phyloP scores from a whole-genome alignment of 2,113 vertebrate genomes.

The Paratilapia polleni region DNA sequence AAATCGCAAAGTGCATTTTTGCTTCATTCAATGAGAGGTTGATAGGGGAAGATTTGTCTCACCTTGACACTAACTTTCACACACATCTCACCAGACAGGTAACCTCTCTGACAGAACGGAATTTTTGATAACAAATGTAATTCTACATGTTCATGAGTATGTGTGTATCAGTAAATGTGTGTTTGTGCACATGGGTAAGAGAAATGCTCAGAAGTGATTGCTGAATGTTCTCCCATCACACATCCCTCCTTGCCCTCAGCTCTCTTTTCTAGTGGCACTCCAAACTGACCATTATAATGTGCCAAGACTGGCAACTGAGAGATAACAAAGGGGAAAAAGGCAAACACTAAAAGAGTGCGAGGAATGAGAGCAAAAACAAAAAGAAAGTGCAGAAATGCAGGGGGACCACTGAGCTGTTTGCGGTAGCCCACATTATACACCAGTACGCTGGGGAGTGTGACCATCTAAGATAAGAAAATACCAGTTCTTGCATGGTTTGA shows the following conservation, averaged over 20 bases:
- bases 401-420: neutral
- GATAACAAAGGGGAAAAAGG: neutral
- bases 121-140: slow-evolving; percentile 8
- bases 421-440: neutral
- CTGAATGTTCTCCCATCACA: slow-evolving; percentile 11
- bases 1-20: slow-evolving; percentile 32
- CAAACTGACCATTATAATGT: slow-evolving; percentile 40
- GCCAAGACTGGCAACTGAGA: slow-evolving; percentile 8
- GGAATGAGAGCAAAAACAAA: neutral
- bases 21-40: slow-evolving; percentile 7
- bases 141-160: neutral
- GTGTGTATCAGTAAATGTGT: neutral
- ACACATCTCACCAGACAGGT: slow-evolving; percentile 27
- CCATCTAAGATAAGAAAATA: neutral
- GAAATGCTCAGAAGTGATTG: slow-evolving; percentile 13
- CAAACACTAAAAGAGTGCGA: neutral
- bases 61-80: slow-evolving; percentile 26
- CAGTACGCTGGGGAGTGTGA: neutral
- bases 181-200: neutral
- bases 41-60: slow-evolving; percentile 29
- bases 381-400: neutral
- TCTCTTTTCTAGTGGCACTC: slow-evolving; percentile 43
- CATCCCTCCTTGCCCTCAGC: neutral
- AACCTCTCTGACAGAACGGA: slow-evolving; percentile 9
- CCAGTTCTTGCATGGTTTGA: neutral